These are phyloP conservation scores for Phoebastria nigripes DNA, from an alignment of 2,797 vertebrate species.

Conservation along the genomic window DNA sequence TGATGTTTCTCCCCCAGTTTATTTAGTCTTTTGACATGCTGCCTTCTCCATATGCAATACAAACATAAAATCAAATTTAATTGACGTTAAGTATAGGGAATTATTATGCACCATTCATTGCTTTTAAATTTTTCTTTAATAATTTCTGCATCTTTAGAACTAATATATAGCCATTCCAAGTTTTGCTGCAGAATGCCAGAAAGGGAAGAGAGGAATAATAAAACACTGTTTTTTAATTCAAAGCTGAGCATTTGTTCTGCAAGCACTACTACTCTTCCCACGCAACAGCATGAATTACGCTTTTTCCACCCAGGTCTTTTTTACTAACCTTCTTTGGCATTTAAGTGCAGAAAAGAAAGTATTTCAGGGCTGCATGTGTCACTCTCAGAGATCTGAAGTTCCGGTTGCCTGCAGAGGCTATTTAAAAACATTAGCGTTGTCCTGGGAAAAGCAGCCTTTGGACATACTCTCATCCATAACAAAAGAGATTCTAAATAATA, in stretches of 20 bases:
- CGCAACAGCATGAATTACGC: slow-evolving; percentile 29
- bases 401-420: slow-evolving; percentile 38
- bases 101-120: background rate
- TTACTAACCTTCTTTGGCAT: slow-evolving; percentile 44
- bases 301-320: slow-evolving; percentile 21
- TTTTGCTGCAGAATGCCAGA: slow-evolving; percentile 19
- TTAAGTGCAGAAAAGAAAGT: slow-evolving; percentile 57
- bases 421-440: slow-evolving; percentile 61
- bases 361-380: slow-evolving; percentile 55
- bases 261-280: slow-evolving; percentile 34
- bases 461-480: slow-evolving; percentile 63
- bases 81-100: background rate
- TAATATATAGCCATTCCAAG: background rate
- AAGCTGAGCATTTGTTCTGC: slow-evolving; percentile 39
- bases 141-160: background rate
- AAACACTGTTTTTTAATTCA: slow-evolving; percentile 24
- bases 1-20: background rate
- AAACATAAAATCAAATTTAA: background rate
- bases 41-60: background rate
- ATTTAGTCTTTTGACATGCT: background rate
- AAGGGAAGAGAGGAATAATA: slow-evolving; percentile 37
- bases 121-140: background rate
- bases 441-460: slow-evolving; percentile 57
- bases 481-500: slow-evolving; percentile 73
- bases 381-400: slow-evolving; percentile 62